A percentile compares a stretch with the other conserved stretches of the same genome.
phyloP scores from a whole-genome alignment of 2,888 invertebrate species.

The Pristionchus japonicus region DNA sequence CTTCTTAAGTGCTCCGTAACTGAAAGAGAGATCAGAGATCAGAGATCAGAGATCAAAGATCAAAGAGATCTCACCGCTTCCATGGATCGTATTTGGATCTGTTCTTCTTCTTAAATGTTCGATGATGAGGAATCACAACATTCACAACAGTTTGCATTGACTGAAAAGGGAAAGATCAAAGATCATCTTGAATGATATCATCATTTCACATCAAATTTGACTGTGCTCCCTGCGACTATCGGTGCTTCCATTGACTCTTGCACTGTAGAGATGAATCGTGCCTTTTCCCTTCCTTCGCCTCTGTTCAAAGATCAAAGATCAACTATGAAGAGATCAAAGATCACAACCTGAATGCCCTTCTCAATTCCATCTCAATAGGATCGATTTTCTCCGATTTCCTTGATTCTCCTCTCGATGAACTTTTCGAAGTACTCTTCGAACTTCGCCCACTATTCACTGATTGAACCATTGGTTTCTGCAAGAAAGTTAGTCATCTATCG shows the following conservation, averaged over 20 bases:
- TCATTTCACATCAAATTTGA: constrained; percentile 31
- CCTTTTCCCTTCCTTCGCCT: not conserved
- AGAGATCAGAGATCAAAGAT: too few relatives aligned
- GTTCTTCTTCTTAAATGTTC: constrained; percentile 30
- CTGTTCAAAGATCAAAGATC: not conserved
- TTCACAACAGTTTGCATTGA: constrained; percentile 17
- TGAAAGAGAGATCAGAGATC: not conserved
- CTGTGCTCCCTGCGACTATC: not conserved
- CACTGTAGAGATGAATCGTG: not conserved
- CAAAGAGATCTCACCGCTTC: constrained; percentile 15
- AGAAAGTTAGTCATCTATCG: not conserved
- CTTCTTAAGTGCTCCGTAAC: constrained; percentile 24
- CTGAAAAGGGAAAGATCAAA: too few relatives aligned
- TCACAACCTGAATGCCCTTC: constrained; percentile 9
- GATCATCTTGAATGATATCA: not conserved
- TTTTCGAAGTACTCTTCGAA: constrained; percentile 9
- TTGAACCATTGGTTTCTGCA: not conserved
- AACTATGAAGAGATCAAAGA: not conserved
- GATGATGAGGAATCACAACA: constrained; percentile 41
- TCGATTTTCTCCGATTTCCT: not conserved
- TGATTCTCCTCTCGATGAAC: not conserved
- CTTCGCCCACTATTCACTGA: not conserved
- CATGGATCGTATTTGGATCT: constrained; percentile 33
- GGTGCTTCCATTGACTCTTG: not conserved
- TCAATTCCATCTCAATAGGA: not conserved